These are phyloP conservation scores for Strigamia maritima DNA, from an alignment of 2,888 invertebrate genomes.

Conservation along the genomic window DNA sequence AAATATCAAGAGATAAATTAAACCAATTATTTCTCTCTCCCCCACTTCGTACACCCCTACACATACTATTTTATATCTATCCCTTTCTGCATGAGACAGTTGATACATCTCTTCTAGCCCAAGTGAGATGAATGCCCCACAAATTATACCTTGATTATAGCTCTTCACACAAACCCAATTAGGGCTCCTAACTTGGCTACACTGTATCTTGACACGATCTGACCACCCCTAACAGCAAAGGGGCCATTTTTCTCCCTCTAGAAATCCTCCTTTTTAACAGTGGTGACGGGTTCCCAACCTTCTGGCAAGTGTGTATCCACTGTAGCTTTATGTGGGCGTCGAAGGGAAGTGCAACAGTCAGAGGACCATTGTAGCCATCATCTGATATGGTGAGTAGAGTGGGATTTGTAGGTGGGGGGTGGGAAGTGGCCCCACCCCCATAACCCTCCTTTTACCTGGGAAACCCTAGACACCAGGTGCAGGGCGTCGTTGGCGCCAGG, in stretches of 20 bases:
- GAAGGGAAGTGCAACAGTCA: conserved; percentile 6
- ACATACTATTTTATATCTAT: background rate
- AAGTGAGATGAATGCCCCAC: conserved; percentile 10
- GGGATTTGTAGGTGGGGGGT: background rate
- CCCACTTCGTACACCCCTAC: background rate
- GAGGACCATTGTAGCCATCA: background rate
- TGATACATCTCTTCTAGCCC: conserved; percentile 5
- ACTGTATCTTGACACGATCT: background rate
- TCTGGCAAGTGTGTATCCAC: conserved; percentile 1
- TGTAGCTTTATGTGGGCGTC: background rate
- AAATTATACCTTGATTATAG: background rate
- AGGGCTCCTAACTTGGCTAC: background rate
- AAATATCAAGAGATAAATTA: conserved; percentile 29
- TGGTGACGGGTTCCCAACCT: conserved; percentile 13
- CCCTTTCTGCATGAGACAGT: conserved; percentile 10
- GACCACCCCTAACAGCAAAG: background rate
- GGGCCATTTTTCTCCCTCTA: background rate
- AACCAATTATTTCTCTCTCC: background rate
- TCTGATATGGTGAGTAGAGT: conserved; percentile 10
- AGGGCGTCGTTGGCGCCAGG: background rate
- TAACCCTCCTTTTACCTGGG: background rate
- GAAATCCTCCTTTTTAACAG: background rate
- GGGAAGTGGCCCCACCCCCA: background rate
- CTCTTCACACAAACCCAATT: conserved; percentile 7
- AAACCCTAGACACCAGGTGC: background rate